Evolutionary conservation across 2,797 vertebrate species (phyloP), one percentile per base, ranked within the genome.

Genomic region (Odontamblyopus rebecca): DNA sequence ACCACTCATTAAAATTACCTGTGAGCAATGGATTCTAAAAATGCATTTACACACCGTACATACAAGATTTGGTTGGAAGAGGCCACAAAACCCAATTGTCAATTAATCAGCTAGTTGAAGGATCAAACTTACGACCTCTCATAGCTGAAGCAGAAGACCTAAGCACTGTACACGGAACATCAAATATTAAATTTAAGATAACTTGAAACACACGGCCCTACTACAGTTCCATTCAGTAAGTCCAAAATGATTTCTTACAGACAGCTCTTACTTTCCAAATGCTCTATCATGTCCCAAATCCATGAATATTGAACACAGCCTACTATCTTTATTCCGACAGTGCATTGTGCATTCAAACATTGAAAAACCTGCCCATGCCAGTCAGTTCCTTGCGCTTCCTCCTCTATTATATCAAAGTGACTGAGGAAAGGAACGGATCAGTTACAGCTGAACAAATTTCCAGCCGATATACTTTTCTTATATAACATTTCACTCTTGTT

Each of bases 401-500:
- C 72, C 73, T 86, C 74, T 83, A 79, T 87, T 88, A 82, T 80
- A 77, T 86, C 83, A 86, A 82, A 86, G 77, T 71, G 78, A 87
- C 83, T 82, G 71, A 82, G 74, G 81, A 81, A 85, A 68, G 53
- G 56, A 84, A 85, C 41, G 88, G 91, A 87, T 90, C 79, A 86
- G 89, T 89, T 88, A 81, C 90, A 88, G 88, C 82, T 78, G 85
- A 82, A 87, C 82, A 81, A 78, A 88, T 82, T 38, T 85, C 80
- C 67, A 82, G 75, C 74, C 73, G 83, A 92, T 89, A 88, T 80
- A 87, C 90, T 88, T 86, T 87, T 91, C 89, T 92, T 91, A 86
- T 75, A 85, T 90, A 90, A 92, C 88, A 89, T 89, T 89, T 92
- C 83, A 88, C 84, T 89, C 82, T 82, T 82, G 80, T 86, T 87